Percentiles rank a stretch among this genome's conserved stretches.
Conservation (phyloP, 2,888 invertebrate species). For the Ferdinandea cuprea region DNA sequence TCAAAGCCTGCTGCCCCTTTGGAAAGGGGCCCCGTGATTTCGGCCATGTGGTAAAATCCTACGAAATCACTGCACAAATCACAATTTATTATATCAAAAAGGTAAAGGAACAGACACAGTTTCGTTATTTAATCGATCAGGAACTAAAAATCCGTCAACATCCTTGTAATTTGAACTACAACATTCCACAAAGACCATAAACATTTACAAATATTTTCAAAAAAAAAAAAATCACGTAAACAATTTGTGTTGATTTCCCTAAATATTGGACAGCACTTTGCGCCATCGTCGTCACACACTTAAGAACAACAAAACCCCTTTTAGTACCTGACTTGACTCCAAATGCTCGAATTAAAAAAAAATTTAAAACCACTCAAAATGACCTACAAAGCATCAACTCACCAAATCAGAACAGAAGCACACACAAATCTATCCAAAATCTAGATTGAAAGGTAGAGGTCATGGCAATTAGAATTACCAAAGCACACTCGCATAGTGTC, state of each 20-base stretch:
- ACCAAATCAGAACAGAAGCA: conserved; percentile 27
- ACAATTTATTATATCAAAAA: too few species aligned
- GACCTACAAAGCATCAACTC: conserved; percentile 23
- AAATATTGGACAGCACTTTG: too few species aligned
- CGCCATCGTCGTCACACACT: conserved; percentile 21
- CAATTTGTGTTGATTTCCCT: conserved; percentile 4
- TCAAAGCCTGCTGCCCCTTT: too few species aligned
- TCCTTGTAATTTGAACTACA: too few species aligned
- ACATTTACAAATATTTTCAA: neutral
- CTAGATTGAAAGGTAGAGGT: conserved; percentile 61
- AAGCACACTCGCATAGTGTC: conserved; percentile 23
- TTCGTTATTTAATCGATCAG: too few species aligned
- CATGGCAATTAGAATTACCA: conserved; percentile 29
- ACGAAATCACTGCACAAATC: too few species aligned
- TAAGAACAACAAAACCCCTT: conserved; percentile 16
- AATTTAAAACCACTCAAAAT: conserved; percentile 9
- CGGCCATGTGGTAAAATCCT: too few species aligned
- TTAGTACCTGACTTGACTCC: conserved; percentile 51
- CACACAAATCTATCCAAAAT: conserved; percentile 39
- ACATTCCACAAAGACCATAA: neutral
- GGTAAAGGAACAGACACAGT: too few species aligned
- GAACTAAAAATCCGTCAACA: too few species aligned
- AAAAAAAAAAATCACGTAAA: conserved; percentile 33
- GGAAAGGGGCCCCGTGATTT: too few species aligned
- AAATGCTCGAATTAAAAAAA: conserved; percentile 26